Evolutionary conservation across 2,113 vertebrate genomes (phyloP), one percentile per base, ranked within the genome.

Genomic region (Rhinoptilus africanus): DNA sequence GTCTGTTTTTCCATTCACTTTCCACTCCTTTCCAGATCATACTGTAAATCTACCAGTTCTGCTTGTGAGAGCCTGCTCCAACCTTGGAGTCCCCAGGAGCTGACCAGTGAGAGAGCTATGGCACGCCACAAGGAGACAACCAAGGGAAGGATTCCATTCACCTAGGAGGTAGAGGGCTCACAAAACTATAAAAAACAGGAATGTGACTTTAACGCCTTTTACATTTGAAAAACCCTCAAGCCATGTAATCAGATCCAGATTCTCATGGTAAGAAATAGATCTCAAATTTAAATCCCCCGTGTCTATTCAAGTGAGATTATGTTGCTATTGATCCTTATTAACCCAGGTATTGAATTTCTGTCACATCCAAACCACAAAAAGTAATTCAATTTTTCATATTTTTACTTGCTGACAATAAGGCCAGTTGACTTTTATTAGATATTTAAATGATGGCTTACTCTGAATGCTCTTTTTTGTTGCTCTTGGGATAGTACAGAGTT

Each of bases 321-420:
- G 30, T 35, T 57, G 69, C 71, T 72, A 87, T 60, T 81, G 88
- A 82, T 94, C 72, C 60, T 91, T 74, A n/a, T 89, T 89, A 96
- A 84, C 68, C 30, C 41, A 85, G 27, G 21, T 87, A 95, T 78
- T 85, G 96, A 64, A 78, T 56, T 95, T 67, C 75, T 91, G 83
- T 84, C 86, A 64, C 60, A 64, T 39, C 60, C 37, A 81, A 93
- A 71, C 77, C 83, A 84, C 62, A 80, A 63, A 63, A 80, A 88
- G 56, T 28, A 87, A 81, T 56, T 72, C 64, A 5, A 93, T 94
- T 95, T 95, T 84, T 86, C 90, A 75, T 96, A 59, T 80, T 71
- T 94, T 80, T 35, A 28, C 85, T 63, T 67, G 63, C 75, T 94
- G 90, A 90, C 82, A 78, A 56, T 78, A 71, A 74, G 34, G 32